Percentiles rank a stretch among this genome's conserved stretches.
Evolutionary conservation across 2,797 vertebrate genomes (phyloP).

Genomic region (Myiothlypis chrysogaster): DNA sequence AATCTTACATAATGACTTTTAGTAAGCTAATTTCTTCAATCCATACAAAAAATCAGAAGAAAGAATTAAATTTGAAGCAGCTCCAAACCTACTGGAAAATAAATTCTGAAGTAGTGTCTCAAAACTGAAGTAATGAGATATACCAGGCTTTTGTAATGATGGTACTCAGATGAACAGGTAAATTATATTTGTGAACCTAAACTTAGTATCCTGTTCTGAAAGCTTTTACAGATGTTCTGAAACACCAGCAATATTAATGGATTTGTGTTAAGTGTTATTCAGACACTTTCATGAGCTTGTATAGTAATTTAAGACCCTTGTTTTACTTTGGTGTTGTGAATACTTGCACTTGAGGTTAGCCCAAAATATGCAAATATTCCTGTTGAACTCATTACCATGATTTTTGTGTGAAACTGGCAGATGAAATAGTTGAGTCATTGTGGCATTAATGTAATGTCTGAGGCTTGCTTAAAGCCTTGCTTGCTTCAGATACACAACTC

Average conservation of each 20-base stretch:
- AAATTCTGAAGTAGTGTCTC: neutral
- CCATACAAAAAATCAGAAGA: neutral
- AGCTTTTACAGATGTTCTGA: neutral
- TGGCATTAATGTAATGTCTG: neutral
- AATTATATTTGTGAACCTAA: neutral
- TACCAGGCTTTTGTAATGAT: neutral
- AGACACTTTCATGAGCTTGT: neutral
- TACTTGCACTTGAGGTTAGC: neutral
- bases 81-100: neutral
- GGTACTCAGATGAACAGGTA: neutral
- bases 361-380: neutral
- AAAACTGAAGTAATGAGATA: neutral
- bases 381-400: neutral
- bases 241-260: neutral
- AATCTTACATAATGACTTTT: neutral
- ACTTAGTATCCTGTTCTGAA: neutral
- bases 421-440: neutral
- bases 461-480: neutral
- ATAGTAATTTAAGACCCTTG: neutral
- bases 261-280: neutral
- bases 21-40: neutral
- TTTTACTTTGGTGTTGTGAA: neutral
- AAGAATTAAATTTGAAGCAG: neutral
- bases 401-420: neutral
- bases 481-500: neutral